Base-by-base conservation (phyloP, 2,797 vertebrate genomes). In the Gobionotothen gibberifrons region DNA sequence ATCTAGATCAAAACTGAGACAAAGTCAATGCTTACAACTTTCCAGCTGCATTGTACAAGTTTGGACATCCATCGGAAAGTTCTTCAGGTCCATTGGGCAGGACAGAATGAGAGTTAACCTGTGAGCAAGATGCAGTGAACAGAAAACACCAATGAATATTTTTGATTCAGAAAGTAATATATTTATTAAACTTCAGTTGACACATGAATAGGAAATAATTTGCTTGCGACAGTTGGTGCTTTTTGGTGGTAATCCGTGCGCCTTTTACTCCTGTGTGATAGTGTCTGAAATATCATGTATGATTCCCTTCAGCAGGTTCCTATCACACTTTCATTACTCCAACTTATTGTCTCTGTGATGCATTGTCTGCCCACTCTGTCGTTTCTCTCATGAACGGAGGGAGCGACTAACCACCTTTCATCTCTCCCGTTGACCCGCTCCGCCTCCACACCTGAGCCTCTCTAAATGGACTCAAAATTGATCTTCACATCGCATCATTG, bases 21-120 rank as follows among this genome's bases (percentile, higher is more conserved):
- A 67, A 58, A 53, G 15, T 40, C 11, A 1, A 53, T 36, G 93
- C 97, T 96, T 92, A 99, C 98, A 99, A 77, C 98, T 99, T 77
- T 99, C 98, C 78, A 99, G 92, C 73, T 99, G 98, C 98, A 99
- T 99, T 0, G 96, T 98, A 65, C 98, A 99, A 1, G 97, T 99
- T 87, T 99, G 98, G n/a, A 97, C 96, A 71, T 99, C 98, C 98
- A 99, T 99, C 1, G 98, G 98, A 85, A 99, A 99, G 92, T 99
- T 99, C 95, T 99, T 99, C 88, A 99, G 93, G 87, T 99, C 98
- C 98, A 99, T 99, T 1, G 98, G 98, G 88, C 98, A 99, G 17
- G 98, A 99, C 82, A 99, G 94, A 65, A 96, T 99, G 83, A 99
- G 95, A 47, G 98, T 99, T 90, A 99, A 90, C 92, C 98, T 99